A percentile compares a stretch with the other conserved stretches of the same genome.
Conservation (phyloP, 1,140 invertebrate genomes). For the Camponotus pennsylvanicus region DNA sequence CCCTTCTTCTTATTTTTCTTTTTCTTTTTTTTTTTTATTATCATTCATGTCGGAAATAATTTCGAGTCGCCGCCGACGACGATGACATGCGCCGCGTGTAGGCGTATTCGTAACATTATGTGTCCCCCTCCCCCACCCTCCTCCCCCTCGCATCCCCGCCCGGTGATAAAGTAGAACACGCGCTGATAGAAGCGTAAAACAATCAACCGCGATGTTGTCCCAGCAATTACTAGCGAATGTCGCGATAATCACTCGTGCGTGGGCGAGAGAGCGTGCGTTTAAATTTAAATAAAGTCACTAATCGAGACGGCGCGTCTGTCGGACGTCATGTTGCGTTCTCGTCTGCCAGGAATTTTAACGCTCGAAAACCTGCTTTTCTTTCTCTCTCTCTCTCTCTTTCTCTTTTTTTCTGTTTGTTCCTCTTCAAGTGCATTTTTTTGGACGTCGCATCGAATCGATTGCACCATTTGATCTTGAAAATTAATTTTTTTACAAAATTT, state of each 20-base stretch:
- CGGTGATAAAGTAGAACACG: slow-evolving; percentile 52
- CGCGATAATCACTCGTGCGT: slow-evolving; percentile 66
- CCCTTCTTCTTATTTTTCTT: slow-evolving; percentile 37
- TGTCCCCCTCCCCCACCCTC: too few species aligned
- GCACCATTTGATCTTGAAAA: slow-evolving; percentile 47
- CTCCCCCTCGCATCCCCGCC: background rate
- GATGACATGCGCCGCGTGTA: background rate
- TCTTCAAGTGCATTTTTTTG: slow-evolving; percentile 17
- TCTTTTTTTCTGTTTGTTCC: background rate
- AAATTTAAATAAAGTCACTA: slow-evolving; percentile 67
- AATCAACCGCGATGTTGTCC: slow-evolving; percentile 62
- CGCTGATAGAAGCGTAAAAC: slow-evolving; percentile 55
- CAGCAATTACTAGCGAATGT: slow-evolving; percentile 73
- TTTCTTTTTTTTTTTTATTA: background rate
- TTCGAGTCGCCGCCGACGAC: slow-evolving; percentile 10
- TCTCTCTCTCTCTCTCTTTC: background rate
- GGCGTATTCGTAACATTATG: slow-evolving; percentile 57
- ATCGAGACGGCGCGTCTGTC: slow-evolving; percentile 40
- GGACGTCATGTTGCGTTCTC: slow-evolving; percentile 31
- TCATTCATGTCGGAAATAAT: slow-evolving; percentile 32
- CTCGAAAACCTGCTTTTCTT: slow-evolving; percentile 15
- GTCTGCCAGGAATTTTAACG: slow-evolving; percentile 40
- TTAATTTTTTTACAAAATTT: slow-evolving; percentile 46
- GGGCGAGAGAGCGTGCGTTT: slow-evolving; percentile 37
- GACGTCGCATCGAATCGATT: slow-evolving; percentile 38